phyloP scores from a whole-genome alignment of 1,140 invertebrate genomes.

The Megathymus violae region DNA sequence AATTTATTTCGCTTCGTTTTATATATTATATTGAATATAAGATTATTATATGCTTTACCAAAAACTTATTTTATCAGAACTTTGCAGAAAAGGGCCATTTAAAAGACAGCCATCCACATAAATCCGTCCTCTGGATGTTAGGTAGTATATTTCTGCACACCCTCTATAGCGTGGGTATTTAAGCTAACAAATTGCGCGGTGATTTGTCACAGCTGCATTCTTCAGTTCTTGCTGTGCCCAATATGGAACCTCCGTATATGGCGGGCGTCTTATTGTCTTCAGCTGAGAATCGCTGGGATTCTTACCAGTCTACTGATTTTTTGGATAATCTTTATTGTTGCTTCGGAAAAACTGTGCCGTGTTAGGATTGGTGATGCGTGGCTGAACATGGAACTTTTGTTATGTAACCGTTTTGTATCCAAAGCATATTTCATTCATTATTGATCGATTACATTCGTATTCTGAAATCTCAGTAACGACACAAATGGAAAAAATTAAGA shows the following conservation, averaged over 20 bases:
- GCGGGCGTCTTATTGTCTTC: constrained; percentile 64
- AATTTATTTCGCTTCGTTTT: too few species aligned
- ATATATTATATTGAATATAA: too few species aligned
- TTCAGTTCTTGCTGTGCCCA: constrained; percentile 56
- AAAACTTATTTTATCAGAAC: too few species aligned
- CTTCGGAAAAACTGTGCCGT: constrained; percentile 8
- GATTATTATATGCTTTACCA: too few species aligned
- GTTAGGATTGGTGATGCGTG: constrained; percentile 3
- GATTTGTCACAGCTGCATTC: constrained; percentile 72
- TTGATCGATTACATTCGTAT: too few species aligned
- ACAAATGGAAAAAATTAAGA: too few species aligned
- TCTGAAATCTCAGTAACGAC: too few species aligned
- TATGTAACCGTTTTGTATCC: too few species aligned
- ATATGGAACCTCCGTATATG: constrained; percentile 62
- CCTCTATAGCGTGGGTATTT: constrained; percentile 44
- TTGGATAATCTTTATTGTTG: constrained; percentile 27
- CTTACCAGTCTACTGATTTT: constrained; percentile 46
- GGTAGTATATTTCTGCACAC: not conserved
- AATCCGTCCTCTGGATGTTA: not conserved
- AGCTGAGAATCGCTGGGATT: constrained; percentile 44
- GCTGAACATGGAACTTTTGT: too few species aligned
- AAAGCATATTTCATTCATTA: too few species aligned
- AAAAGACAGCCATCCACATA: too few species aligned
- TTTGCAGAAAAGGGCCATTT: too few species aligned
- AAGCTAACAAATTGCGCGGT: constrained; percentile 72